Conservation (phyloP, 2,888 invertebrate species). For the Callinectes sapidus region DNA sequence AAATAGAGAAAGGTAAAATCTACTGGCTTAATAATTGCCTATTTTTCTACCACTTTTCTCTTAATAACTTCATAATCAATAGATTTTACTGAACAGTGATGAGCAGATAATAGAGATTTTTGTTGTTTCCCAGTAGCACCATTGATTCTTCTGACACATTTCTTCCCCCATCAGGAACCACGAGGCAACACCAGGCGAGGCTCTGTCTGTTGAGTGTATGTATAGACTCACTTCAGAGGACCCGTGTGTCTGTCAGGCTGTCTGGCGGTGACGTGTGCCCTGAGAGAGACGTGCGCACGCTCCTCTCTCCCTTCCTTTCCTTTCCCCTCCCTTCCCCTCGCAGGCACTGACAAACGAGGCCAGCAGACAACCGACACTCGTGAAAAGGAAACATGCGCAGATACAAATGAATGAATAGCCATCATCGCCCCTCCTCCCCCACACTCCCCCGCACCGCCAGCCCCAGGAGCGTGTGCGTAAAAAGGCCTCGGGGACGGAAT, state of each 20-base stretch:
- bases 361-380: conserved; percentile 28
- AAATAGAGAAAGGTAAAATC: no score
- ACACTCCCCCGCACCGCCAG: background rate
- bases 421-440: background rate
- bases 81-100: background rate
- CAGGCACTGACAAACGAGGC: conserved; percentile 33
- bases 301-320: background rate
- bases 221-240: background rate
- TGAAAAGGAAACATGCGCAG: conserved; percentile 22
- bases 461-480: conserved; percentile 45
- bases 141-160: background rate
- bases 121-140: no score
- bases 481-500: conserved; percentile 24
- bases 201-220: background rate
- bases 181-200: background rate
- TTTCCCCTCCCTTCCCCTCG: background rate
- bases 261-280: background rate
- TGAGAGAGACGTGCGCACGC: background rate
- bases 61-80: background rate
- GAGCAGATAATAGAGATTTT: no score
- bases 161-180: background rate
- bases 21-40: no score
- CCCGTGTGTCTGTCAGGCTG: background rate
- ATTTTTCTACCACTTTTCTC: background rate
- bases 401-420: conserved; percentile 28